Evolutionary conservation across 2,113 vertebrate species (phyloP), one percentile per base, ranked within the genome.

Genomic region (Ctenomys sociabilis): DNA sequence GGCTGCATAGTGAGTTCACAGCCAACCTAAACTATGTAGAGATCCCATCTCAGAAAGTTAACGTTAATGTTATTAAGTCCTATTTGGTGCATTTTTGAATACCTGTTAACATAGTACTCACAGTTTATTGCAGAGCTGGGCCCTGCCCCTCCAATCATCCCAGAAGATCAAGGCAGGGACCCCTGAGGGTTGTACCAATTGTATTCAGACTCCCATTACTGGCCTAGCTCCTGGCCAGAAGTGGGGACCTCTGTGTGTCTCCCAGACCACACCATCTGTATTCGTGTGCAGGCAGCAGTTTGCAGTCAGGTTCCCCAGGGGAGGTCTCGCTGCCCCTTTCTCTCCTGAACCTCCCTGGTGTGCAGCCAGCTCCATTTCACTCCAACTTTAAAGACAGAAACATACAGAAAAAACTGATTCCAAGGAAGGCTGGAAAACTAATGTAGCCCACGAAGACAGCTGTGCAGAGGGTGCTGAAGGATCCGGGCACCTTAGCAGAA

Each of bases 291-390:
- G 70, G 81, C 90, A 75, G 83, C 49, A 0, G 32, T 91, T 70
- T 93, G 90, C 77, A 95, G 95, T 85, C 97, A 96, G 94, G 86
- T 94, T 97, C 59, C 83, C 83, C 95, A 88, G 88, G 82, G 94
- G 95, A 96, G 92, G 92, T 88, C 88, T 88, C 85, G 21, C n/a
- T 37, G 88, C 97, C 95, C 96, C 70, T 96, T 97, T 96, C 96
- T 96, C 95, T 98, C 82, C 90, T 88, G 94, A 96, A 92, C 43
- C 96, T 95, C 95, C 92, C 95, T 98, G 96, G 86, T 95, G 73
- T 26, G 30, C 72, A 19, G 95, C 93, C 95, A 97, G 97, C 91
- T 98, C 93, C 94, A 85, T 97, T 93, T 97, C 70, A 84, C 59
- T 93, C 91, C 84, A 92, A 93, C 93, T 95, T 97, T 88, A 87